Evolutionary conservation across 2,797 vertebrate species (phyloP), one percentile per base, ranked within the genome.

Genomic region (Pipistrellus kuhlii): DNA sequence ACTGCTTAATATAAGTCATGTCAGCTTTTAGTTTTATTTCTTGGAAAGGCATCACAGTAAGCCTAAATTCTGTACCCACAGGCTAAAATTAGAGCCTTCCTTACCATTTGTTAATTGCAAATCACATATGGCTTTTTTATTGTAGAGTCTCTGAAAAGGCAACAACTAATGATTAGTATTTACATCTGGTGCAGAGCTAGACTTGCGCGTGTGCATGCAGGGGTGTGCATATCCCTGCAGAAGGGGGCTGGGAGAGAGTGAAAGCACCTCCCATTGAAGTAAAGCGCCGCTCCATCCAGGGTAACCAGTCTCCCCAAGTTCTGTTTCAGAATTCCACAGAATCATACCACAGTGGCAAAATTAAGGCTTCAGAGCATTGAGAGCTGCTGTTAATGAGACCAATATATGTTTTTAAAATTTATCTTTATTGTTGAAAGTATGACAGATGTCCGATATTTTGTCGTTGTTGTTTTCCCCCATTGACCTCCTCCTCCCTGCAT

Each of bases 21-120:
- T 75, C 41, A n/a, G 38, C 69, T 62, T 95, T 94, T 69, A 51
- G 51, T 96, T 77, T 83, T 88, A 76, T 91, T 94, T 90, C 85
- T 88, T 93, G 27, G 27, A 86, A 68, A 25, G 53, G 17, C 78
- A 94, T 68, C 14, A 0, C 5, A 35, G 21, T 48, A 71, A 87
- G 27, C 44, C 53, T 46, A 35, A 89, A 86, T 92, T 93, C 80
- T 87, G 41, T 57, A 71, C 53, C 51, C 27, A 8, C 10, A 85
- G 53, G 62, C 59, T 73, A 69, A 90, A 77, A 83, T 85, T 64
- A 90, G 77, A 87, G 69, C n/a, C n/a, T 85, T 68, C 8, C 3
- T 85, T 89, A 91, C 30, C 62, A 77, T 71, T 85, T 77, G 53
- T 64, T 86, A 90, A 83, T 78, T 90, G 77, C 64, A 85, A 23